Evolutionary conservation across 2,888 invertebrate genomes (phyloP).

Genomic region (Ecdyonurus torrentis): DNA sequence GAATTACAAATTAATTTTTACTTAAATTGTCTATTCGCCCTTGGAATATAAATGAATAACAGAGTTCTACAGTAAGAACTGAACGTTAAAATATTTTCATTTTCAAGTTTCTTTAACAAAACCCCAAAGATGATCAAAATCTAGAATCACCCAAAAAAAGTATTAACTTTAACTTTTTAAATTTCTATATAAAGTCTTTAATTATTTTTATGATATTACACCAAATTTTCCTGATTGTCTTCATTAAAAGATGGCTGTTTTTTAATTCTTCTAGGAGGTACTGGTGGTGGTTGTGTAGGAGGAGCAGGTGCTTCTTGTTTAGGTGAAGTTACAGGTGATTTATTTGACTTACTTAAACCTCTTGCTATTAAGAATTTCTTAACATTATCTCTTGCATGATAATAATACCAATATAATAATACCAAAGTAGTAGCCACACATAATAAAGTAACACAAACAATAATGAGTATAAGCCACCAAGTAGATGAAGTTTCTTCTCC

Average conservation of each 20-base stretch:
- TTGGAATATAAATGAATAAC: no score
- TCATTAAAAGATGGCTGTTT: not conserved
- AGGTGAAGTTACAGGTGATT: not conserved
- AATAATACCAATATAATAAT: constrained; percentile 56
- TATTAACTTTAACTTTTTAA: no score
- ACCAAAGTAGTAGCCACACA: constrained; percentile 45
- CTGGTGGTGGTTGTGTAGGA: not conserved
- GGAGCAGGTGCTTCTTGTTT: constrained; percentile 4
- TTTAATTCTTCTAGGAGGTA: constrained; percentile 6
- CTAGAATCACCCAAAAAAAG: no score
- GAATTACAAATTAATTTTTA: no score
- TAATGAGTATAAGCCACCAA: constrained; percentile 26
- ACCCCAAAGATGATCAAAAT: no score
- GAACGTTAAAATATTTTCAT: no score
- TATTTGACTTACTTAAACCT: not conserved
- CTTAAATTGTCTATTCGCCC: no score
- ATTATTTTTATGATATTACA: no score
- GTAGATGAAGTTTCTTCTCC: constrained; percentile 24
- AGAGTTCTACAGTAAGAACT: no score
- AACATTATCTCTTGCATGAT: constrained; percentile 50
- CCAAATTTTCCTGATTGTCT: not conserved
- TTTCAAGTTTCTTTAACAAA: no score
- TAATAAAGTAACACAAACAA: constrained; percentile 44
- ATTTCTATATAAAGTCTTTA: no score
- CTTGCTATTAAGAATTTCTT: constrained; percentile 6